Evolutionary conservation across 1,140 invertebrate species (phyloP), one percentile per base, ranked within the genome.

Genomic region (Berghia stephanieae): DNA sequence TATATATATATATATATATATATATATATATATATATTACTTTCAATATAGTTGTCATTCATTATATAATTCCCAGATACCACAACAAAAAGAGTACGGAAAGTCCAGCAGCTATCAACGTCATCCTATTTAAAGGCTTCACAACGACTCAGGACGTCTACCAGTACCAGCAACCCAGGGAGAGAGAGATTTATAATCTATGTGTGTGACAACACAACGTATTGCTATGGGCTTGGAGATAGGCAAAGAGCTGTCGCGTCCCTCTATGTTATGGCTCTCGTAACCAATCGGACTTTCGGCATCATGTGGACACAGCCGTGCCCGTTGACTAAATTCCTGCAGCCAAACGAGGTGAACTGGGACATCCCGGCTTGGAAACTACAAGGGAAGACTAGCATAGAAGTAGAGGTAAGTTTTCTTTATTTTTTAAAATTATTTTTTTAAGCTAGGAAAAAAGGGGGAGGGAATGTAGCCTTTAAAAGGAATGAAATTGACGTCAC

Each of bases 151-250:
- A n/a, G n/a, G n/a, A n/a, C n/a, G n/a, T n/a, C n/a, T n/a, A n/a
- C n/a, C n/a, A n/a, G n/a, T n/a, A n/a, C n/a, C 57, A 8, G 8
- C 57, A 27, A 6, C 57, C 24, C 24, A 18, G 6, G 6, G 18
- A 27, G 57, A 36, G 38, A 72, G 31, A 81, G 79, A 27, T 82
- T 79, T 73, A 36, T 84, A 16, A 68, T 84, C 27, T 83, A 79
- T 66, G 6, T 79, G 31, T 84, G 81, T 42, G 78, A 81, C 49
- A 4, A 38, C 2, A 74, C 44, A 40, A 18, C 34, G 2, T 60
- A 21, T 0, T 84, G 83, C 77, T 81, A 77, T 3, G 83, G 83
- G 1, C 79, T 79, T 74, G 82, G 79, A 3, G 82, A 84, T 52
- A 68, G 83, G 63, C 82, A 82, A 40, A 72, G 77, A n/a, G 83